Conservation (phyloP, 1,140 invertebrate species). For the Prorops nasuta region DNA sequence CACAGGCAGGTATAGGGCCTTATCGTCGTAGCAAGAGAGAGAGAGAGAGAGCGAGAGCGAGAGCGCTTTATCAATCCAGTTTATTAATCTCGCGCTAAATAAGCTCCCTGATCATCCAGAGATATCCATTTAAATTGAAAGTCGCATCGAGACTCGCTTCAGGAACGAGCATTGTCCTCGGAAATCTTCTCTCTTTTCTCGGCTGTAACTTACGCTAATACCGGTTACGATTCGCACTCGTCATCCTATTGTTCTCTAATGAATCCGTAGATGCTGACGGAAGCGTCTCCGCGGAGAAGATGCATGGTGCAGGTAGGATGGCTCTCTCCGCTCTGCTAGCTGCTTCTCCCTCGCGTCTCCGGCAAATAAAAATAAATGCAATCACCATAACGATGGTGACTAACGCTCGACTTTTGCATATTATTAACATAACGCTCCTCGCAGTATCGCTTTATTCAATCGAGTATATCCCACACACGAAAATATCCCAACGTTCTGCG, state of each 20-base stretch:
- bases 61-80: background rate
- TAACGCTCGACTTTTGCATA: slow-evolving; percentile 28
- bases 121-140: no score
- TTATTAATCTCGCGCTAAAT: background rate
- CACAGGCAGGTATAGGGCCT: no score
- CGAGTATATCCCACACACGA: no score
- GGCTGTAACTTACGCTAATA: no score
- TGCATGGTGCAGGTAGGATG: slow-evolving; percentile 40
- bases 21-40: slow-evolving; percentile 16
- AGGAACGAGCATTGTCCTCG: no score
- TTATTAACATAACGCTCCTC: no score
- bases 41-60: slow-evolving; percentile 8
- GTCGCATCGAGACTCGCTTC: no score
- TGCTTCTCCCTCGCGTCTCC: slow-evolving; percentile 19
- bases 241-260: slow-evolving; percentile 56
- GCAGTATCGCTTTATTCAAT: no score
- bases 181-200: no score
- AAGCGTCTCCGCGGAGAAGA: slow-evolving; percentile 39
- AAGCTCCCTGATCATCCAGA: no score
- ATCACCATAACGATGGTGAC: slow-evolving; percentile 32
- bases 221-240: slow-evolving; percentile 41
- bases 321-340: no score
- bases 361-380: slow-evolving; percentile 33
- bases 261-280: slow-evolving; percentile 54
- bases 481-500: no score